Percentiles rank a stretch among this genome's conserved stretches.
Evolutionary conservation across 2,113 vertebrate genomes (phyloP).

Genomic region (Eubucco bourcierii): DNA sequence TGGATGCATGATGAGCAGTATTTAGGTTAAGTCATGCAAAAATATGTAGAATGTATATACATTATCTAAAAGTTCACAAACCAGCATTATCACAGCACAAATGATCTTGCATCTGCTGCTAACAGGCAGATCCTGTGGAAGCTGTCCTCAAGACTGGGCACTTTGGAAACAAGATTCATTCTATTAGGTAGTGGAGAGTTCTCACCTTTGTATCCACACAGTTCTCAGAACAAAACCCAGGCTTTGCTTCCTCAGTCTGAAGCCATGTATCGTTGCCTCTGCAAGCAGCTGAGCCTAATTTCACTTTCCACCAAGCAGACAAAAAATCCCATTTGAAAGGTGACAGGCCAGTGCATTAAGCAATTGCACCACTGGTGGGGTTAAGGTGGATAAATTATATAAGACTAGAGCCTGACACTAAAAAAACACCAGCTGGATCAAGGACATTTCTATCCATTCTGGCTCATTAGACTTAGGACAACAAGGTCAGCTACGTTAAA

Average conservation of each 20-base stretch:
- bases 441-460: constrained; percentile 61
- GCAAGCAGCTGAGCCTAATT: constrained; percentile 16
- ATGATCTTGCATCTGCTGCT: not conserved
- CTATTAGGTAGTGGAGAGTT: not conserved
- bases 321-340: constrained; percentile 45
- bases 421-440: constrained; percentile 58
- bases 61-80: not conserved
- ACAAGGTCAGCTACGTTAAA: constrained; percentile 63
- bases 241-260: not conserved
- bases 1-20: not conserved
- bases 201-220: not conserved
- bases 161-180: not conserved
- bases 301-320: constrained; percentile 31
- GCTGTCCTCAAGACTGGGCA: not conserved
- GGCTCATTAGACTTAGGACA: constrained; percentile 62
- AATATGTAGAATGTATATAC: not conserved
- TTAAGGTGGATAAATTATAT: constrained; percentile 59
- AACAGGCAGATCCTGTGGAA: not conserved
- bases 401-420: not conserved
- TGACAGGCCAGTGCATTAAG: constrained; percentile 58
- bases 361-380: constrained; percentile 32
- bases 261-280: not conserved
- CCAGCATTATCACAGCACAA: not conserved
- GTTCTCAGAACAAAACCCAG: not conserved
- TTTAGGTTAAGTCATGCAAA: not conserved